Evolutionary conservation across 2,113 vertebrate genomes (phyloP).

Genomic region (Egretta garzetta): DNA sequence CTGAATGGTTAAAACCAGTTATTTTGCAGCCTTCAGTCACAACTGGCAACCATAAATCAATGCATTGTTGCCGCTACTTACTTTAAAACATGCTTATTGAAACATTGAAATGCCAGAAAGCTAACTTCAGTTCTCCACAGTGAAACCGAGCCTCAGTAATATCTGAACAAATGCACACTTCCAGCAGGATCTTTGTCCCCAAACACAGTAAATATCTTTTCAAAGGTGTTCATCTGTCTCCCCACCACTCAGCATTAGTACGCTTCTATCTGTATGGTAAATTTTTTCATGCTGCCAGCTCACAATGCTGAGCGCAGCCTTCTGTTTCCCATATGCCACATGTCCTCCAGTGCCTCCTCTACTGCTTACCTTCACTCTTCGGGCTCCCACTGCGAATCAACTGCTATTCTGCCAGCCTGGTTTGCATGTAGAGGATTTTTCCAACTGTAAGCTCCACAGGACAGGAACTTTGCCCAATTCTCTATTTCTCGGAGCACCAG

Average conservation of each 20-base stretch:
- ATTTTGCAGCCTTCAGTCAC: background rate
- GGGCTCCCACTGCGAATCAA: background rate
- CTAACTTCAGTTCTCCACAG: background rate
- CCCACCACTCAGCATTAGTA: background rate
- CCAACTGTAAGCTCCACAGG: background rate
- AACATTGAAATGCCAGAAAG: background rate
- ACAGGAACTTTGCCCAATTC: background rate
- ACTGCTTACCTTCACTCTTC: slow-evolving; percentile 13
- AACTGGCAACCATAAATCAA: background rate
- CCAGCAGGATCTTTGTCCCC: background rate
- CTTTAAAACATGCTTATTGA: background rate
- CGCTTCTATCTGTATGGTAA: background rate
- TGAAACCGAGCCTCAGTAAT: background rate
- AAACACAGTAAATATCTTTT: background rate
- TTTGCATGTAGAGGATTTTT: background rate
- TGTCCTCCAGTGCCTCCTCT: slow-evolving; percentile 28
- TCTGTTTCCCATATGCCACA: slow-evolving; percentile 57
- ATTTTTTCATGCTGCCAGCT: background rate
- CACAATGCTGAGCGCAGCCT: background rate
- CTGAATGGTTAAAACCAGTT: background rate
- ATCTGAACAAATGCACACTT: background rate
- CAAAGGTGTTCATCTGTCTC: background rate
- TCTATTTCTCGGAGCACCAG: background rate
- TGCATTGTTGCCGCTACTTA: background rate
- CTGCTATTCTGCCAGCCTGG: slow-evolving; percentile 17